A percentile compares a stretch with the other conserved stretches of the same genome.
Conservation (phyloP, 2,888 invertebrate species). For the Penaeus monodon region DNA sequence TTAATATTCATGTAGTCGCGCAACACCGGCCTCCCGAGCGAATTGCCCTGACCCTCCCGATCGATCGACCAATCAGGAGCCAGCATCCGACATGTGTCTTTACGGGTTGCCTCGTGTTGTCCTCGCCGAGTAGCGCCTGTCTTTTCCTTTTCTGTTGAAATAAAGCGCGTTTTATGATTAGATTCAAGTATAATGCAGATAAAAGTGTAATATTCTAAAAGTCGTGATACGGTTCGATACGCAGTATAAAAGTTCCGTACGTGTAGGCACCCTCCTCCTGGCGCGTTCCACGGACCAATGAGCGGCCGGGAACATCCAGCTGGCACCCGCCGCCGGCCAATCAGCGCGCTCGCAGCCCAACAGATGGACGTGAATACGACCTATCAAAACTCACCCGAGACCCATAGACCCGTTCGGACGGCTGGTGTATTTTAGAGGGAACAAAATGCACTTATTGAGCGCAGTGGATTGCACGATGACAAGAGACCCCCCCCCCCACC, state of each 20-base stretch:
- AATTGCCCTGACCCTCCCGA: constrained; percentile 46
- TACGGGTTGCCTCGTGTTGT: neutral
- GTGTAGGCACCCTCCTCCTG: constrained; percentile 51
- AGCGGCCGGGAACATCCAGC: constrained; percentile 46
- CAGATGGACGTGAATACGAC: constrained; percentile 55
- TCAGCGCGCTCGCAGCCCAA: constrained; percentile 43
- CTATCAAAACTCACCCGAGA: constrained; percentile 53
- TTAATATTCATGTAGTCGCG: constrained; percentile 24
- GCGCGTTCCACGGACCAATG: constrained; percentile 58
- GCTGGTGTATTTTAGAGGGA: constrained; percentile 48
- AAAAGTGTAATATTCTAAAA: too few relatives aligned
- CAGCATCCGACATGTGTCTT: constrained; percentile 32
- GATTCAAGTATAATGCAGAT: too few relatives aligned
- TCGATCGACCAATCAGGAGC: constrained; percentile 49
- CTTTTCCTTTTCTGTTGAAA: too few relatives aligned
- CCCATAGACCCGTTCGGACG: constrained; percentile 36
- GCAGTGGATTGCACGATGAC: constrained; percentile 54
- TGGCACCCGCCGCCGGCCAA: constrained; percentile 57
- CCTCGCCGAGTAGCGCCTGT: neutral
- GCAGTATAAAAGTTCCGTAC: neutral
- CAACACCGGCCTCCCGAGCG: constrained; percentile 40
- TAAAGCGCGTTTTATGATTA: too few relatives aligned
- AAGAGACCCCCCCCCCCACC: neutral
- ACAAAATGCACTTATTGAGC: constrained; percentile 45
- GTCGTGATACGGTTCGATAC: too few relatives aligned